Percentiles rank a stretch among this genome's conserved stretches.
phyloP scores from a whole-genome alignment of 2,113 vertebrate species.

The Hippopotamus amphibius region DNA sequence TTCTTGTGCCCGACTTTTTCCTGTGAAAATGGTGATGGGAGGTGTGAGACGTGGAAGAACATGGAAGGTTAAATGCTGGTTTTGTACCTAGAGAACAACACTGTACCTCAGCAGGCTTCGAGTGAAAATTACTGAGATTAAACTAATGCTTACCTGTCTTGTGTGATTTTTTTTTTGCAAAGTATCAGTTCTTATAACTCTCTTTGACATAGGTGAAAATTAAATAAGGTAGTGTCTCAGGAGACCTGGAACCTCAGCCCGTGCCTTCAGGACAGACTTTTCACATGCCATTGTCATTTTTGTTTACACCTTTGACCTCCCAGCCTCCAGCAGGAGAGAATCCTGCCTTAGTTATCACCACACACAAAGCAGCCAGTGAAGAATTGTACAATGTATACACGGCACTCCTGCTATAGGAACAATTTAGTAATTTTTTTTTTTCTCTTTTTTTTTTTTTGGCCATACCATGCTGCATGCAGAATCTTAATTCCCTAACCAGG shows the following conservation, averaged over 20 bases:
- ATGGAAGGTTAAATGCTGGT: neutral
- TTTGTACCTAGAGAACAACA: neutral
- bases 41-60: neutral
- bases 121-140: conserved; percentile 19
- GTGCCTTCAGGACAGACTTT: neutral
- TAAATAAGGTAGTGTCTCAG: neutral
- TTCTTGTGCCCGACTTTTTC: neutral
- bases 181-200: neutral
- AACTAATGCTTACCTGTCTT: neutral
- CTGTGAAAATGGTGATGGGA: neutral
- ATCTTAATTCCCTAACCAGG: too few species aligned
- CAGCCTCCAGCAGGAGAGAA: neutral
- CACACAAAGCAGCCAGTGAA: neutral
- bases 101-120: neutral
- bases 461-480: too few species aligned
- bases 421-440: neutral
- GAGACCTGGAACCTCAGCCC: neutral
- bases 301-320: neutral
- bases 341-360: neutral
- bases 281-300: neutral
- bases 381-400: neutral
- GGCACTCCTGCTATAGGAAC: neutral
- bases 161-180: neutral
- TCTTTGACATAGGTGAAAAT: conserved; percentile 27
- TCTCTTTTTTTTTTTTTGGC: too few species aligned